These are phyloP conservation scores for Cuniculus paca DNA, from an alignment of 2,797 vertebrate genomes.

Conservation along the genomic window DNA sequence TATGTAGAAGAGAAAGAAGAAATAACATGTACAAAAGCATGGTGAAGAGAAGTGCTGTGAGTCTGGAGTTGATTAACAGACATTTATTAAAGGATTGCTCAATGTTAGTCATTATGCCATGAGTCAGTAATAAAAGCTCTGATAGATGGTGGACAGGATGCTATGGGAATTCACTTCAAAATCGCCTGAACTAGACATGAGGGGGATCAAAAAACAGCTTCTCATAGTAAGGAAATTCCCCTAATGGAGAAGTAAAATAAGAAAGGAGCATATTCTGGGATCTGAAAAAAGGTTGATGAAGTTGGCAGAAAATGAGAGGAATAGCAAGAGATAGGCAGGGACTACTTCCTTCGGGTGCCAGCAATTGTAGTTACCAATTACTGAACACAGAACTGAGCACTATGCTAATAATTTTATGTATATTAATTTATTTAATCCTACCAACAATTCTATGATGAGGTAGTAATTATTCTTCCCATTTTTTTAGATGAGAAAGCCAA, in stretches of 20 bases:
- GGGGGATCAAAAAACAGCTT: slow-evolving; percentile 9
- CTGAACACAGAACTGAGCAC: not conserved
- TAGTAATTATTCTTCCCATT: not conserved
- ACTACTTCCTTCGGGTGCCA: not conserved
- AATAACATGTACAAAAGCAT: not conserved
- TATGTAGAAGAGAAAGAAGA: slow-evolving; percentile 62
- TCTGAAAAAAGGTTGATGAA: slow-evolving; percentile 47
- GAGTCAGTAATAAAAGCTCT: not conserved
- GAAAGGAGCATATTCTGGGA: not conserved
- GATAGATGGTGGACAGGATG: not conserved
- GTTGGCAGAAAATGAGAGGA: slow-evolving; percentile 28
- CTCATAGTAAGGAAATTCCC: slow-evolving; percentile 33
- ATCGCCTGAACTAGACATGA: not conserved
- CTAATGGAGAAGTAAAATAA: slow-evolving; percentile 20
- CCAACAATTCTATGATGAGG: not conserved
- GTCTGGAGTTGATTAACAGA: not conserved
- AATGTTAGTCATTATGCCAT: not conserved
- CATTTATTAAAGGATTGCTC: not conserved
- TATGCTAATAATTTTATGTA: not conserved
- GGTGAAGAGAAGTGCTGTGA: not conserved
- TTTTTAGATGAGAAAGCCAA: slow-evolving; percentile 55
- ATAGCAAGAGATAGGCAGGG: not conserved
- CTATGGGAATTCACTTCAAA: not conserved
- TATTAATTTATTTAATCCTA: slow-evolving; percentile 52
- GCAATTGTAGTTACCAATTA: slow-evolving; percentile 17